Evolutionary conservation across 2,113 vertebrate species (phyloP).

Genomic region (Planiliza haematocheilus): DNA sequence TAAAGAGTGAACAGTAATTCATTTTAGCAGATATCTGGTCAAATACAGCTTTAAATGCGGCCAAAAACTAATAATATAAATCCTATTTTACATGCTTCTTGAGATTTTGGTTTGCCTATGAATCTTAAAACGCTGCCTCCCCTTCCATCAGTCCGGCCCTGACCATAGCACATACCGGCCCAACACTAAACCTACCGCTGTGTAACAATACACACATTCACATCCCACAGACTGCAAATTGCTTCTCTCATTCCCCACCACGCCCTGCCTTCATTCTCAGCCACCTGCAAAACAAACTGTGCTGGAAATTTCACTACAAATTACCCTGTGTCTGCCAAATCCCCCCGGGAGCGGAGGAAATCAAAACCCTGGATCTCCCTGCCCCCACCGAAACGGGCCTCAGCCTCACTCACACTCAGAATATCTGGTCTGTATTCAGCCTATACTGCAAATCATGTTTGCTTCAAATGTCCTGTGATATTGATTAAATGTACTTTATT

Average conservation of each 20-base stretch:
- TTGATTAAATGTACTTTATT: neutral
- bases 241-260: conserved; percentile 82
- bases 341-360: conserved; percentile 79
- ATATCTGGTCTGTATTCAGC: conserved; percentile 9
- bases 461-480: neutral
- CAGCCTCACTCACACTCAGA: conserved; percentile 35
- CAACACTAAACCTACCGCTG: conserved; percentile 62
- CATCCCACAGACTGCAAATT: conserved; percentile 81
- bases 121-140: conserved; percentile 17
- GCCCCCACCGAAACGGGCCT: conserved; percentile 60
- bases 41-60: neutral
- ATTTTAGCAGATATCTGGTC: neutral
- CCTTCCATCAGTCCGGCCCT: conserved; percentile 38
- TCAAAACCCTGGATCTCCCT: conserved; percentile 72
- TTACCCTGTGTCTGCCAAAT: conserved; percentile 82
- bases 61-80: neutral
- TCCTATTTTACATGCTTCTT: neutral
- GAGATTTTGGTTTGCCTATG: conserved; percentile 2
- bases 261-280: conserved; percentile 79
- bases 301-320: conserved; percentile 86
- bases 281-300: conserved; percentile 86
- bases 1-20: neutral
- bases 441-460: neutral
- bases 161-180: conserved; percentile 52
- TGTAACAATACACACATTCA: conserved; percentile 81